Percentiles rank a stretch among this genome's conserved stretches.
phyloP scores from a whole-genome alignment of 2,797 vertebrate genomes.

The Micromesistius poutassou region DNA sequence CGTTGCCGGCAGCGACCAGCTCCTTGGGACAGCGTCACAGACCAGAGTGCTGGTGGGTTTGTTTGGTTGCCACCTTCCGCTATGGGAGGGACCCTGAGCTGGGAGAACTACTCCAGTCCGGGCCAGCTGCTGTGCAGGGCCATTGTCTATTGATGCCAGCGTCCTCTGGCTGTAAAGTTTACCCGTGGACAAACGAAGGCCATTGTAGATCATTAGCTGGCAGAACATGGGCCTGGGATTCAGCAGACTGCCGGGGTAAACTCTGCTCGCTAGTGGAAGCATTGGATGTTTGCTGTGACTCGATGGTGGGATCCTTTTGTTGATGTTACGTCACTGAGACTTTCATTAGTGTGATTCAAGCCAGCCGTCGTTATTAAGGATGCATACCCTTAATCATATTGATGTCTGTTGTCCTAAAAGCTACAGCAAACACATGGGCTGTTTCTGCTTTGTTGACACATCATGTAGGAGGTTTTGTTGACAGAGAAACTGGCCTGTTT shows the following conservation, averaged over 20 bases:
- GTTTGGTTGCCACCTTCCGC: slow-evolving; percentile 32
- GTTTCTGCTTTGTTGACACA: background rate
- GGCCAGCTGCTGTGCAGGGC: slow-evolving; percentile 46
- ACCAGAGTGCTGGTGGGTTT: background rate
- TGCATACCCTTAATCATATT: background rate
- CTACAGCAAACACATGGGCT: background rate
- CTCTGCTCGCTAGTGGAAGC: slow-evolving; percentile 1
- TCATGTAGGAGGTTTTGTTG: background rate
- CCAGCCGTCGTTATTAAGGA: background rate
- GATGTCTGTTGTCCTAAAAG: background rate
- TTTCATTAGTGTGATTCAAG: background rate
- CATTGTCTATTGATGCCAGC: slow-evolving; percentile 44
- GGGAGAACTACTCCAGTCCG: slow-evolving; percentile 39
- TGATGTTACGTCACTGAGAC: background rate
- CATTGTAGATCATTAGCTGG: slow-evolving; percentile 22
- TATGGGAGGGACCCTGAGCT: slow-evolving; percentile 28
- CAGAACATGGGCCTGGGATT: background rate
- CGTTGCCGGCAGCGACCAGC: background rate
- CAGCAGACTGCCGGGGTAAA: slow-evolving; percentile 7
- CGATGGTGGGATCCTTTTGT: background rate
- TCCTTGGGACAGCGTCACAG: background rate
- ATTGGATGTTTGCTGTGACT: background rate
- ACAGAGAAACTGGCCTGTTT: background rate
- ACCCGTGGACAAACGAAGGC: slow-evolving; percentile 31
- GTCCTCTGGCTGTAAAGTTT: slow-evolving; percentile 30